Evolutionary conservation across 2,888 invertebrate species (phyloP).

Genomic region (Diplazon laetatorius): DNA sequence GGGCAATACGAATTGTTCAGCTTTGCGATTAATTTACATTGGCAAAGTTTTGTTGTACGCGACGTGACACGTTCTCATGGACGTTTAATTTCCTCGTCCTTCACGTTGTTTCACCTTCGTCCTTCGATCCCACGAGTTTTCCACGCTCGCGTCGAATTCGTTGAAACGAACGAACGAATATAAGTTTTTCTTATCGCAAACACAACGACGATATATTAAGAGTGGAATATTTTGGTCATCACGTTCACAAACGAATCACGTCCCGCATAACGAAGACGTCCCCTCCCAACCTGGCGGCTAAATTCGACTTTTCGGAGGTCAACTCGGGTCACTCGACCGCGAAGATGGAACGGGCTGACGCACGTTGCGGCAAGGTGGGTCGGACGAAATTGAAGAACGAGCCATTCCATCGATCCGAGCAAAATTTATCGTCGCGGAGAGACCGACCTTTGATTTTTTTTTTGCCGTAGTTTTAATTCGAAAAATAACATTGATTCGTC

Average conservation of each 20-base stretch:
- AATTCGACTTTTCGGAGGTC: constrained; percentile 24
- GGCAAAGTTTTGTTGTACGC: no score
- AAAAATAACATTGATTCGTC: not conserved
- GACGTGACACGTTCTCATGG: no score
- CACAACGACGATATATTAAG: constrained; percentile 4
- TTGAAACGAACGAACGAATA: not conserved
- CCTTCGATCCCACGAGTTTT: no score
- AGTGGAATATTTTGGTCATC: constrained; percentile 35
- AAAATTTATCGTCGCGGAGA: not conserved
- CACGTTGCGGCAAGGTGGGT: not conserved
- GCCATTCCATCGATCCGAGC: not conserved
- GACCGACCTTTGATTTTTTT: no score
- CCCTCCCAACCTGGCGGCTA: constrained; percentile 1
- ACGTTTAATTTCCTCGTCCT: no score
- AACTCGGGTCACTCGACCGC: constrained; percentile 32
- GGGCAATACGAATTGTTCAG: no score
- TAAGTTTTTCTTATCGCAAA: constrained; percentile 14
- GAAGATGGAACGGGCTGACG: not conserved
- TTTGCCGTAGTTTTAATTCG: not conserved
- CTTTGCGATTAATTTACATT: no score
- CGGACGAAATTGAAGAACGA: constrained; percentile 11
- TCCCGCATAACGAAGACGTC: not conserved
- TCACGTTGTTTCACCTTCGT: no score
- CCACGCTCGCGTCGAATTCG: not conserved
- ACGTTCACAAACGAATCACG: constrained; percentile 35